Percentiles rank a stretch among this genome's conserved stretches.
phyloP scores from a whole-genome alignment of 1,140 invertebrate genomes.

The Tetranychus urticae region DNA sequence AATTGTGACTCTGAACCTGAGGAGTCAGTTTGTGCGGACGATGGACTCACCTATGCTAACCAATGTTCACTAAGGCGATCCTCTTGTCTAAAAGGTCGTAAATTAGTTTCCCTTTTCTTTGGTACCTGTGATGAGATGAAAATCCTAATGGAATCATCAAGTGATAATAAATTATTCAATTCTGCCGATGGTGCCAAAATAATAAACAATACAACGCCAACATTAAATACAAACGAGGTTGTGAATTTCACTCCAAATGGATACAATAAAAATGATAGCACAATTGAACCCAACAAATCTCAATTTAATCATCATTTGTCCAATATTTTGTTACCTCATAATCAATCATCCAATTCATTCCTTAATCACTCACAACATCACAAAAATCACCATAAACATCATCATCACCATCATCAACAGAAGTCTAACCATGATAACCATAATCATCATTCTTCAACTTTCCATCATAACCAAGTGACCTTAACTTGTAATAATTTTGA shows the following conservation, averaged over 20 bases:
- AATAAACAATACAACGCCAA: too few relatives aligned
- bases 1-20: slow-evolving; percentile 28
- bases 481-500: not conserved
- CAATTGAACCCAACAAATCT: not conserved
- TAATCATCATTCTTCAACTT: too few relatives aligned
- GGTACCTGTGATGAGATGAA: slow-evolving; percentile 41
- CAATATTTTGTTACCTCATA: not conserved
- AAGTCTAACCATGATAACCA: not conserved
- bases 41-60: slow-evolving; percentile 48
- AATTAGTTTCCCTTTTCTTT: not conserved
- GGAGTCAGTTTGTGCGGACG: slow-evolving; percentile 51
- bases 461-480: too few relatives aligned
- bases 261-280: too few relatives aligned
- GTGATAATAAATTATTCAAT: slow-evolving; percentile 16
- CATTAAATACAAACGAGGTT: too few relatives aligned
- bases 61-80: slow-evolving; percentile 37
- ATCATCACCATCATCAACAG: not conserved
- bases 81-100: slow-evolving; percentile 44
- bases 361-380: too few relatives aligned
- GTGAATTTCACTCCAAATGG: too few relatives aligned
- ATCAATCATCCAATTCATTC: not conserved
- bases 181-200: not conserved
- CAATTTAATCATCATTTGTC: not conserved
- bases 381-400: not conserved
- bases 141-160: not conserved